A percentile compares a stretch with the other conserved stretches of the same genome.
Evolutionary conservation across 2,113 vertebrate species (phyloP).

Genomic region (Plecturocebus donacophilus): DNA sequence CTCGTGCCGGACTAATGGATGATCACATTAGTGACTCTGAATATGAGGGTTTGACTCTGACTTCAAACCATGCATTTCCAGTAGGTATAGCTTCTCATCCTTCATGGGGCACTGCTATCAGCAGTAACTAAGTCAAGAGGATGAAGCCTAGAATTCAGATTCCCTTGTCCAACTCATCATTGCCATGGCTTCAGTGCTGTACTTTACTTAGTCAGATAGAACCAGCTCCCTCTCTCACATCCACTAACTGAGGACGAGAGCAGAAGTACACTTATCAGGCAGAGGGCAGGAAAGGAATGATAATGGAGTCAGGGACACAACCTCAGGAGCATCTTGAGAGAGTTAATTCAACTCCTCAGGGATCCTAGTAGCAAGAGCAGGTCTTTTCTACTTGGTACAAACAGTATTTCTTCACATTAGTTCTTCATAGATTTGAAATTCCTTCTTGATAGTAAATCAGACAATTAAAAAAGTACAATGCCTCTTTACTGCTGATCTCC

Average conservation of each 20-base stretch:
- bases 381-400: not conserved
- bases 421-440: not conserved
- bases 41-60: not conserved
- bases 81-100: not conserved
- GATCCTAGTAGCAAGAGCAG: not conserved
- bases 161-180: not conserved
- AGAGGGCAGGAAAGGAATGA: not conserved
- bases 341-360: not conserved
- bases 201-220: not conserved
- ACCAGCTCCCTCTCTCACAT: not conserved
- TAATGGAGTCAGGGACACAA: not conserved
- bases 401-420: not conserved
- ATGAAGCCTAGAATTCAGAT: not conserved
- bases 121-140: not conserved
- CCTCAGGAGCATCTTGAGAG: not conserved
- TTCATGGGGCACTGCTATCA: not conserved
- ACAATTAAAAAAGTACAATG: not conserved
- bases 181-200: not conserved
- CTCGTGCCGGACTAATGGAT: not conserved
- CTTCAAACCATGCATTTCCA: not conserved
- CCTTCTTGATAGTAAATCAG: not conserved
- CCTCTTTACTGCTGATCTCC: not conserved
- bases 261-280: rapidly evolving
- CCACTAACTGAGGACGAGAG: not conserved
- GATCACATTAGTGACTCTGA: not conserved